Evolutionary conservation across 2,113 vertebrate genomes (phyloP).

Genomic region (Sus scrofa): DNA sequence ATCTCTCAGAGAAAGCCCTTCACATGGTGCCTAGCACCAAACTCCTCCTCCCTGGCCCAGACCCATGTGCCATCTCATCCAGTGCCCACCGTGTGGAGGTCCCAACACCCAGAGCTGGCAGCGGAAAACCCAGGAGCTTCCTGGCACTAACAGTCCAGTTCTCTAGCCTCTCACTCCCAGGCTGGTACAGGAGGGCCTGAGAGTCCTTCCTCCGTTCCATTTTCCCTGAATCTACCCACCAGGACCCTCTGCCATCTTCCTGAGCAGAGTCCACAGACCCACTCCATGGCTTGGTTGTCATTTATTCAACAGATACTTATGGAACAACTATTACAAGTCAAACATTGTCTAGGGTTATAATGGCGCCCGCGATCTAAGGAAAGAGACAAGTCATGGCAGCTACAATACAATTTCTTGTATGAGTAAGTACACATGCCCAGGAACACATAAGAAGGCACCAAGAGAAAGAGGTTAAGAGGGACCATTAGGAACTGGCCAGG

Average conservation of each 20-base stretch:
- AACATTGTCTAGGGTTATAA: not conserved
- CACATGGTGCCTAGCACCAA: not conserved
- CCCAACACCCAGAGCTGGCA: not conserved
- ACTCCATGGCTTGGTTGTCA: constrained; percentile 3
- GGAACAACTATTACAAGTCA: constrained; percentile 18
- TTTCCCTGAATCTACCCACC: not conserved
- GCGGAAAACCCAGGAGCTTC: not conserved
- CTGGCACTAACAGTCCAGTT: not conserved
- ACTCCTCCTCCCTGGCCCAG: not conserved
- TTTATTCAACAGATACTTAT: constrained; percentile 7
- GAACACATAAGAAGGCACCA: not conserved
- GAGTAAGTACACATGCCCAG: not conserved
- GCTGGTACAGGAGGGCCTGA: not conserved
- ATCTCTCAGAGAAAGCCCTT: constrained; percentile 39
- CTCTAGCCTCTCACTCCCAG: not conserved
- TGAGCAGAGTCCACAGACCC: not conserved
- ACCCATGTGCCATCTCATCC: not conserved
- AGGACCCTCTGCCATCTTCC: not conserved
- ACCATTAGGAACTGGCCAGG: not conserved
- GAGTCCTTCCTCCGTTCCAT: not conserved
- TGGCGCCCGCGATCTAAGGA: not conserved
- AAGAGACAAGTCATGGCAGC: not conserved
- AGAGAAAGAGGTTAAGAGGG: not conserved
- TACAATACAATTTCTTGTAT: not conserved
- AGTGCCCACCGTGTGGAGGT: not conserved